phyloP scores from a whole-genome alignment of 2,888 invertebrate species.

The Nasonia oneida region DNA sequence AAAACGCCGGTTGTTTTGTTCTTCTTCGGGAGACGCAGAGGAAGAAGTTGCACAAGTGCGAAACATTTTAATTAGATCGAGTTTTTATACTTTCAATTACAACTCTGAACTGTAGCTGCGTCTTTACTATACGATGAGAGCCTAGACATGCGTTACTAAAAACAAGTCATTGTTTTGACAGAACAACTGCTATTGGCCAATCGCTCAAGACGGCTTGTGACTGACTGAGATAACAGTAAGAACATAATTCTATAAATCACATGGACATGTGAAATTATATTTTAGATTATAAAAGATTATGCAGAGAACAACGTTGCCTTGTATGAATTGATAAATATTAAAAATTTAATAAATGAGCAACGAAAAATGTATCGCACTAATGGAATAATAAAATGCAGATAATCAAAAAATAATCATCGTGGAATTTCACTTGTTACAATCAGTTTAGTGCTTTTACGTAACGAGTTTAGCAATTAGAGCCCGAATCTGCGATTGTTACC shows the following conservation, averaged over 20 bases:
- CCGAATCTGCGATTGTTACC: background rate
- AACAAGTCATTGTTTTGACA: background rate
- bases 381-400: background rate
- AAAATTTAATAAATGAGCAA: background rate
- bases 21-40: background rate
- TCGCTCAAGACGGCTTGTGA: background rate
- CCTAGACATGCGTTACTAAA: background rate
- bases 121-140: background rate
- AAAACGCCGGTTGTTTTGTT: background rate
- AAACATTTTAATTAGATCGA: background rate
- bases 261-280: background rate
- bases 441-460: background rate
- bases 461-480: conserved; percentile 11
- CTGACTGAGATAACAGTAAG: background rate
- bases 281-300: background rate
- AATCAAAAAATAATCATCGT: background rate
- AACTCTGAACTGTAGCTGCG: background rate
- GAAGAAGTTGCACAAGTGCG: background rate
- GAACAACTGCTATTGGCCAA: too few species aligned
- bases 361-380: background rate
- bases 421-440: background rate
- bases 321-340: background rate
- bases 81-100: background rate
- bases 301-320: background rate
- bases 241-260: background rate